Conservation (phyloP, 1,140 invertebrate species). For the Megalonaias nervosa region DNA sequence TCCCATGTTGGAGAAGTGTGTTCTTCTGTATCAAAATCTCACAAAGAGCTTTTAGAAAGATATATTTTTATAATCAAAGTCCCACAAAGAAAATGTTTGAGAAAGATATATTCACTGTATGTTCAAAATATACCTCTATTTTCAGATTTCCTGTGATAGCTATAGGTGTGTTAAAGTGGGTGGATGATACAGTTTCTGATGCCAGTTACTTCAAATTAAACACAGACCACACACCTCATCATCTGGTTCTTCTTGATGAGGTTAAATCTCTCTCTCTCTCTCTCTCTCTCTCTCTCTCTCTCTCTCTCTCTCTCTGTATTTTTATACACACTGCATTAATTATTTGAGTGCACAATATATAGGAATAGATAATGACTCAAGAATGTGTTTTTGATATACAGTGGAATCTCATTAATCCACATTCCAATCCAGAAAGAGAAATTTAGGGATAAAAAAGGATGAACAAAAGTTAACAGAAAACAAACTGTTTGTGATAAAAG, state of each 20-base stretch:
- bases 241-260: slow-evolving; percentile 96
- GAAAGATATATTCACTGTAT: no score
- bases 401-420: background rate
- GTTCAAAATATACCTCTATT: slow-evolving; percentile 4
- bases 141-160: slow-evolving; percentile 93
- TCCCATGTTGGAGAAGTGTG: no score
- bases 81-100: no score
- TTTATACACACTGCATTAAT: background rate
- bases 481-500: background rate
- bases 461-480: background rate
- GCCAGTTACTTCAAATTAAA: slow-evolving; percentile 96
- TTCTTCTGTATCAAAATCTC: no score
- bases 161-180: slow-evolving; percentile 94
- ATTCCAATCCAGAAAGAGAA: background rate
- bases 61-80: no score
- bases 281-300: background rate
- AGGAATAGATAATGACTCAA: background rate
- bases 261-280: slow-evolving; percentile 72
- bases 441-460: background rate
- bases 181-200: slow-evolving; percentile 95
- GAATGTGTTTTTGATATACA: background rate
- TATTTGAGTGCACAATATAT: background rate
- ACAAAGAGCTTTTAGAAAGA: no score
- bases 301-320: background rate
- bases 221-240: slow-evolving; percentile 96